Conservation (phyloP, 1,140 invertebrate species). For the Diorhabda sublineata region DNA sequence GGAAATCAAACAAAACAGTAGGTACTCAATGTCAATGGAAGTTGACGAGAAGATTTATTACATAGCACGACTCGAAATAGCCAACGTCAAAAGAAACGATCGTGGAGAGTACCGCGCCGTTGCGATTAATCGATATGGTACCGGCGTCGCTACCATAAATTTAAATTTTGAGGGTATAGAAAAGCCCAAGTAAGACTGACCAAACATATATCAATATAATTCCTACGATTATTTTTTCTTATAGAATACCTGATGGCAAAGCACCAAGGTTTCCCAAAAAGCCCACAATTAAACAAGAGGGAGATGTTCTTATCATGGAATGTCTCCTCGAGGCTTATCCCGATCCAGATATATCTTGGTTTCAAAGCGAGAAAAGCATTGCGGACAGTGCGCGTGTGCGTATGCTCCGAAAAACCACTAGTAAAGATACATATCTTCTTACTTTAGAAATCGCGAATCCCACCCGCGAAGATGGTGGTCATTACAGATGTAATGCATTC, state of each 20-base stretch:
- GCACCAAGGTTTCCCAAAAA: constrained; percentile 95
- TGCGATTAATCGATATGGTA: constrained; percentile 88
- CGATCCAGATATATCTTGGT: constrained; percentile 93
- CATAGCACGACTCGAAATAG: constrained; percentile 79
- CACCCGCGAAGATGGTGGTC: constrained; percentile 91
- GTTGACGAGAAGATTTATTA: constrained; percentile 86
- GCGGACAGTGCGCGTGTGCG: constrained; percentile 75
- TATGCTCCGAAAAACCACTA: constrained; percentile 79
- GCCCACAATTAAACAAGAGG: constrained; percentile 92
- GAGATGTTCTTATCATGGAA: constrained; percentile 91
- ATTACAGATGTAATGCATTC: constrained; percentile 97
- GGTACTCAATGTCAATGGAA: constrained; percentile 74
- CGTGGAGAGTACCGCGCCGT: constrained; percentile 90
- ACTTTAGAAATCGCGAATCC: constrained; percentile 92
- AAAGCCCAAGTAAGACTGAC: constrained; percentile 72
- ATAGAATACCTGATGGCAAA: constrained; percentile 91
- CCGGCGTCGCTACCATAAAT: constrained; percentile 91
- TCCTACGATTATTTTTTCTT: constrained; percentile 29
- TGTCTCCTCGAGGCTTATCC: constrained; percentile 93
- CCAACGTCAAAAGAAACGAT: constrained; percentile 76
- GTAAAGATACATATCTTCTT: constrained; percentile 86
- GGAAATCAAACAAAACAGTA: constrained; percentile 69
- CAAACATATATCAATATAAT: neutral
- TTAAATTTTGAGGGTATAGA: constrained; percentile 89
- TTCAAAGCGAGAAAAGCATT: constrained; percentile 80